Evolutionary conservation across 2,888 invertebrate species (phyloP).

Genomic region (Epinotia demarniana): DNA sequence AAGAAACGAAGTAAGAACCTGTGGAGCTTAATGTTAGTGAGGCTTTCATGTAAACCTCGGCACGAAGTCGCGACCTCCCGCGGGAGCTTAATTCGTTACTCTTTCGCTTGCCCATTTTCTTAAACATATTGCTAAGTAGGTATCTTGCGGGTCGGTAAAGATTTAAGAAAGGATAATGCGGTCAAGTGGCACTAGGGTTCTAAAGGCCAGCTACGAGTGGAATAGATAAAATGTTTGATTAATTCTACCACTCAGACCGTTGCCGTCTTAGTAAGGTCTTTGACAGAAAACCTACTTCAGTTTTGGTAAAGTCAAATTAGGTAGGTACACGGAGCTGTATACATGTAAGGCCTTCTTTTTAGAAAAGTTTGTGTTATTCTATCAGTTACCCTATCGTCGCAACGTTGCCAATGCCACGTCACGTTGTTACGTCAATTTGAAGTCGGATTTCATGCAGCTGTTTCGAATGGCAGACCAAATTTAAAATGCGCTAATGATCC

Average conservation of each 20-base stretch:
- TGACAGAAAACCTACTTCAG: neutral
- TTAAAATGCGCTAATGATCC: constrained; percentile 34
- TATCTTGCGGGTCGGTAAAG: constrained; percentile 35
- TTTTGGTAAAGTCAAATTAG: neutral
- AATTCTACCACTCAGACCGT: neutral
- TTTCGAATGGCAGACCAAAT: constrained; percentile 2
- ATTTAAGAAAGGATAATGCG: constrained; percentile 27
- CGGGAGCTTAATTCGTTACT: constrained; percentile 65
- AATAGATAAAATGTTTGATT: constrained; percentile 5
- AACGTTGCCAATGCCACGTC: too few relatives aligned
- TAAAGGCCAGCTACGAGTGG: neutral
- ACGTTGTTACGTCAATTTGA: too few relatives aligned
- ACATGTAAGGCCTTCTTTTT: too few relatives aligned
- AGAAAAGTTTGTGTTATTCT: too few relatives aligned
- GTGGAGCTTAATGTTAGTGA: neutral
- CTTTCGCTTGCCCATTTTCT: constrained; percentile 63
- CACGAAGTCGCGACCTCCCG: constrained; percentile 51
- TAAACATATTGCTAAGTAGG: constrained; percentile 45
- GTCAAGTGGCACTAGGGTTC: constrained; percentile 15
- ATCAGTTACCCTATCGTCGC: neutral
- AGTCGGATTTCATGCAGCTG: neutral
- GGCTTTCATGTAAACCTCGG: neutral
- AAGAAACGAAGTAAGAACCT: constrained; percentile 52
- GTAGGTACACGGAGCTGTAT: neutral
- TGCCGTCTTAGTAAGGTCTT: neutral